Conservation (phyloP, 1,140 invertebrate species). For the Drosophila grimshawi region DNA sequence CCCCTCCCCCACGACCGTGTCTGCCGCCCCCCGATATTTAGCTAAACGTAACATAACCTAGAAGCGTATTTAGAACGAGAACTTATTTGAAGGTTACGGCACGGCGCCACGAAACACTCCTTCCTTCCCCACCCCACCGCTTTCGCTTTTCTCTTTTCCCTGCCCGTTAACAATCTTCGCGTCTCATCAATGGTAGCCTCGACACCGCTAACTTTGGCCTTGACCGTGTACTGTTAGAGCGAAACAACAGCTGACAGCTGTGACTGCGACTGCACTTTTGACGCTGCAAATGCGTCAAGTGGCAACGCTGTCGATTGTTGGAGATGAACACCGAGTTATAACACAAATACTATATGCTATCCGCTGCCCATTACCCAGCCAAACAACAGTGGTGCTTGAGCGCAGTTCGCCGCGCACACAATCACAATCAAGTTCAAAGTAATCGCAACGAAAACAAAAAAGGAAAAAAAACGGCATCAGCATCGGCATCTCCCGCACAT, state of each 20-base stretch:
- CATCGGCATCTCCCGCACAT: slow-evolving; percentile 40
- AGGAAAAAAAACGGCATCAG: slow-evolving; percentile 26
- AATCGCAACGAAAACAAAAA: slow-evolving; percentile 54
- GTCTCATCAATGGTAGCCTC: slow-evolving; percentile 30
- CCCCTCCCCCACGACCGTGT: background rate
- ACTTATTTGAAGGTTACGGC: slow-evolving; percentile 71
- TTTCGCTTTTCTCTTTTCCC: too few relatives aligned
- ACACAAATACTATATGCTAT: slow-evolving; percentile 13
- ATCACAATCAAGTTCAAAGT: slow-evolving; percentile 74
- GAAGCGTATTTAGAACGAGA: slow-evolving; percentile 50
- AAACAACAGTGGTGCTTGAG: slow-evolving; percentile 30
- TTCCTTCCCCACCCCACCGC: slow-evolving; percentile 1
- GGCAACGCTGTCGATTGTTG: slow-evolving; percentile 49
- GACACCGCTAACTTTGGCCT: slow-evolving; percentile 57
- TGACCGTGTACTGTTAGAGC: slow-evolving; percentile 60
- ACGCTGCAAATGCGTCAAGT: slow-evolving; percentile 44
- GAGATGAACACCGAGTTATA: slow-evolving; percentile 21
- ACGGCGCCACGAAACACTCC: slow-evolving; percentile 35
- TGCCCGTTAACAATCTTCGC: background rate
- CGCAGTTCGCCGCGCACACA: slow-evolving; percentile 41
- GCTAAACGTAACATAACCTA: slow-evolving; percentile 61
- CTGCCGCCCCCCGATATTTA: background rate
- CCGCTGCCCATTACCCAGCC: slow-evolving; percentile 18
- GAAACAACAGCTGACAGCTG: slow-evolving; percentile 73
- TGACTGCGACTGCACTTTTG: slow-evolving; percentile 50